Conservation (phyloP, 2,113 vertebrate genomes). For the Oreotrochilus melanogaster region DNA sequence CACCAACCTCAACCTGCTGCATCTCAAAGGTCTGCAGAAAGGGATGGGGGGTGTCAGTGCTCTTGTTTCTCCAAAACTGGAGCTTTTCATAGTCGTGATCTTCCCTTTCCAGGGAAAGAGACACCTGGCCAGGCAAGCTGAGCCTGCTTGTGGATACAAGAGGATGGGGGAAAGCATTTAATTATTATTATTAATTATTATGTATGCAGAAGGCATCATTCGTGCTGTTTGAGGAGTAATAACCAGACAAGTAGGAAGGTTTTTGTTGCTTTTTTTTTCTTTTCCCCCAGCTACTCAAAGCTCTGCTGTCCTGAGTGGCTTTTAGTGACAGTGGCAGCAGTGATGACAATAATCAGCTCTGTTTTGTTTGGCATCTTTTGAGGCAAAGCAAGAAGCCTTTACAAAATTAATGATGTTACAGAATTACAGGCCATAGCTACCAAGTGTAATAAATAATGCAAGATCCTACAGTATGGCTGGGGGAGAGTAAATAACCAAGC, state of each 20-base stretch:
- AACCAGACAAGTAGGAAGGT: background rate
- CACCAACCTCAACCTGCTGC: constrained; percentile 68
- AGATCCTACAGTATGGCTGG: background rate
- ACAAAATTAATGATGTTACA: background rate
- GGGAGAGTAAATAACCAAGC: background rate
- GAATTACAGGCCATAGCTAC: background rate
- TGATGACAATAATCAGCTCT: background rate
- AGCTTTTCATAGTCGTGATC: background rate
- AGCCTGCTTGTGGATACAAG: background rate
- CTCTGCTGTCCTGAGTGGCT: background rate
- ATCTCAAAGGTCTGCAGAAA: constrained; percentile 74
- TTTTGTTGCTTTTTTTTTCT: accelerated
- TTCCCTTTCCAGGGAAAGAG: background rate
- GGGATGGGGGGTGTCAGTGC: background rate
- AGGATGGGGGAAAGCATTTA: background rate
- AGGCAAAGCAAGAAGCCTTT: background rate
- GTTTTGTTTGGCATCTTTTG: background rate
- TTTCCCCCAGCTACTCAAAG: background rate
- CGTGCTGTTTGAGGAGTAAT: background rate
- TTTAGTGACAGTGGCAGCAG: background rate
- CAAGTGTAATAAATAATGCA: background rate
- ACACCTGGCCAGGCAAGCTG: background rate
- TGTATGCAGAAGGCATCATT: background rate
- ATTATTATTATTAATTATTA: background rate
- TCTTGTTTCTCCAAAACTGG: background rate